Conservation (phyloP, 2,888 invertebrate species). For the Dioctria rufipes region DNA sequence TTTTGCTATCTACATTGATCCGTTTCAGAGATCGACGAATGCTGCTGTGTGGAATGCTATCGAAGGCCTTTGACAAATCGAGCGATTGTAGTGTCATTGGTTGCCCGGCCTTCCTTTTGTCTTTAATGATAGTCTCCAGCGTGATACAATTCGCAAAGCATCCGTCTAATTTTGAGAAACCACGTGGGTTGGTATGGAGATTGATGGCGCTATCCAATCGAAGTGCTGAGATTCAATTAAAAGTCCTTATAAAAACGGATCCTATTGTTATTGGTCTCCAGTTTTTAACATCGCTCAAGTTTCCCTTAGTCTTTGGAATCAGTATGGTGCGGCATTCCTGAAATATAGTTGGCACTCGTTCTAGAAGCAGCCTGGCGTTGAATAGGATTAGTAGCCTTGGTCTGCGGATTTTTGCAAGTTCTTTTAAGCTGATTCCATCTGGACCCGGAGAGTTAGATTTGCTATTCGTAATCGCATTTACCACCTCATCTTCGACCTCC, state of each 20-base stretch:
- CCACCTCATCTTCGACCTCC: too few relatives aligned
- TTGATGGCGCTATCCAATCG: neutral
- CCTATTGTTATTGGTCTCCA: slow-evolving; percentile 2
- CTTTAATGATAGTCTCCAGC: neutral
- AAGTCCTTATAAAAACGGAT: neutral
- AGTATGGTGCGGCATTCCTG: too few relatives aligned
- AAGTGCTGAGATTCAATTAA: neutral
- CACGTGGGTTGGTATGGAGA: neutral
- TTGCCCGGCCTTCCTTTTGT: neutral
- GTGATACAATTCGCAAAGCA: neutral
- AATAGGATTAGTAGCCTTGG: neutral
- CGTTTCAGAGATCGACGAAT: neutral
- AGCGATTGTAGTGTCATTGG: neutral
- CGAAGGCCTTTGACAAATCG: neutral
- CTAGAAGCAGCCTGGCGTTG: too few relatives aligned
- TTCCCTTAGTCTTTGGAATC: neutral
- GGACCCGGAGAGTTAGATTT: neutral
- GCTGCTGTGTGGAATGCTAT: neutral
- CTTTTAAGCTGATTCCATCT: neutral
- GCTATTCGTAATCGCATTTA: neutral
- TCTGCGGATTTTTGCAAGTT: neutral
- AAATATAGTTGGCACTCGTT: too few relatives aligned
- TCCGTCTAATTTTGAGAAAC: neutral
- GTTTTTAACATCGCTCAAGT: neutral
- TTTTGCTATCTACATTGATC: neutral